Conservation (phyloP, 2,113 vertebrate genomes). For the Propithecus coquereli region DNA sequence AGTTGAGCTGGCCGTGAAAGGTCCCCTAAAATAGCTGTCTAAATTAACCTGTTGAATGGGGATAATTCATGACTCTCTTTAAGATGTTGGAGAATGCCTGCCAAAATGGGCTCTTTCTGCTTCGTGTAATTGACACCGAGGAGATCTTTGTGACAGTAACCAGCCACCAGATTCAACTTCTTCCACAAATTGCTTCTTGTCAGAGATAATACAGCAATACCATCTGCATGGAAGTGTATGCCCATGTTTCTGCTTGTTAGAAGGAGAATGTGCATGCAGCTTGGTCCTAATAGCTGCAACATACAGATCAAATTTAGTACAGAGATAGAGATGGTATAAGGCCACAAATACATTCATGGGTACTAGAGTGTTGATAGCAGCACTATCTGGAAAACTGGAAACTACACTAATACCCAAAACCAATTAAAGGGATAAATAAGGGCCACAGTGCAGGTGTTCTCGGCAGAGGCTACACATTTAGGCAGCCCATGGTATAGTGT, state of each 20-base stretch:
- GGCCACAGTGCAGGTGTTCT: background rate
- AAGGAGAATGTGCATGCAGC: background rate
- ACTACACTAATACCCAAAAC: accelerated
- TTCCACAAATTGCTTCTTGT: background rate
- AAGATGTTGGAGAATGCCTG: background rate
- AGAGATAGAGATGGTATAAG: background rate
- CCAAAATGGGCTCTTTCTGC: background rate
- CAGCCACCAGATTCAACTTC: background rate
- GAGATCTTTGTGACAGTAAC: constrained; percentile 18
- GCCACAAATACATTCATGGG: background rate
- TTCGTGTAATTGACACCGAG: constrained; percentile 21
- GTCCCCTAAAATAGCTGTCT: background rate
- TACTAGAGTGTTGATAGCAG: background rate
- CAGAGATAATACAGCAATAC: constrained; percentile 13
- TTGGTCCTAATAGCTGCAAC: background rate
- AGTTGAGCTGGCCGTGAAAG: background rate
- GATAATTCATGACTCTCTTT: constrained; percentile 32
- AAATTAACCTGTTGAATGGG: constrained; percentile 18
- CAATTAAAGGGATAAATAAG: background rate
- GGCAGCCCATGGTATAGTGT: accelerated
- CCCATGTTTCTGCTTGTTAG: background rate
- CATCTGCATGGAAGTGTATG: background rate
- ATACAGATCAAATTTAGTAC: background rate
- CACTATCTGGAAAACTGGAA: background rate
- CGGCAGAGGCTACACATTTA: background rate